Evolutionary conservation across 2,888 invertebrate species (phyloP).

Genomic region (Orgyia antiqua): DNA sequence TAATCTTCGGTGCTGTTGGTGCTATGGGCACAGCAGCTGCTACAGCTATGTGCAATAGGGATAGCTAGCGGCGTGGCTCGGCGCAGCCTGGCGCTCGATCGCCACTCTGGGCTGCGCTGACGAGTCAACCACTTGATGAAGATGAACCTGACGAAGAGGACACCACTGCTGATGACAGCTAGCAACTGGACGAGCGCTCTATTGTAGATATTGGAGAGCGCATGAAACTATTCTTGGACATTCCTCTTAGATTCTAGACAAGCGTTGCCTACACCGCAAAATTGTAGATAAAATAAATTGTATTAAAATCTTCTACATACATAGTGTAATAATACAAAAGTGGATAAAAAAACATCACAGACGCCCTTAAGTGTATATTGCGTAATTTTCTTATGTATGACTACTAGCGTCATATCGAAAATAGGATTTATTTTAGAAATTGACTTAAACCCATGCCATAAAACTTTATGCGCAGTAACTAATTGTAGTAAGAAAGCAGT

Average conservation of each 20-base stretch:
- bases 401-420: no score
- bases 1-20: constrained; percentile 39
- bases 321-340: not conserved
- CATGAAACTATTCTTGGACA: constrained; percentile 77
- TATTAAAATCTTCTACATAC: not conserved
- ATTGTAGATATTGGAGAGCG: constrained; percentile 75
- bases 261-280: constrained; percentile 9
- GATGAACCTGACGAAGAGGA: constrained; percentile 48
- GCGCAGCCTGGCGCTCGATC: constrained; percentile 75
- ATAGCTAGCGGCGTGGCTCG: constrained; percentile 79
- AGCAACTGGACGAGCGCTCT: constrained; percentile 76
- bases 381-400: no score
- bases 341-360: no score
- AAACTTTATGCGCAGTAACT: no score
- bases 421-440: no score
- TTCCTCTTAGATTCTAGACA: constrained; percentile 75
- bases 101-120: constrained; percentile 89
- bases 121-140: constrained; percentile 80
- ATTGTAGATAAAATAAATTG: constrained; percentile 1
- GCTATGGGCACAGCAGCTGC: constrained; percentile 63
- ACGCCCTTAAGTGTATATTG: no score
- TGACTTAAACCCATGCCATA: no score
- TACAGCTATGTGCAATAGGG: constrained; percentile 59
- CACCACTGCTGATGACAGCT: constrained; percentile 61
- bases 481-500: no score